Percentiles rank a stretch among this genome's conserved stretches.
Conservation (phyloP, 2,888 invertebrate species). For the Anaspis maculata region DNA sequence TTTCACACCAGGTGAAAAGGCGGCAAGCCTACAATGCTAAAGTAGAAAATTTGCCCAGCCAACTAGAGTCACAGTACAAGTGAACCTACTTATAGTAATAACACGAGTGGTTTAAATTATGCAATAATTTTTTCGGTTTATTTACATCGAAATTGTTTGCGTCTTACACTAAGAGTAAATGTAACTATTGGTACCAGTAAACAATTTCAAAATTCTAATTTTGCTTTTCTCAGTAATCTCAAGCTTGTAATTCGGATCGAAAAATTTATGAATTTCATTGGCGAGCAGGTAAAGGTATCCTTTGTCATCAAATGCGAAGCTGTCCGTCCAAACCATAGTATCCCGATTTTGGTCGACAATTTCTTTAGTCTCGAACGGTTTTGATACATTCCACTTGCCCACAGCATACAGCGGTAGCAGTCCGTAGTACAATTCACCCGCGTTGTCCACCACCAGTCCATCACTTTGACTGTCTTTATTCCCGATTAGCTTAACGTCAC, state of each 20-base stretch:
- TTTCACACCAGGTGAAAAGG: too few species aligned
- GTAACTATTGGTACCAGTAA: background rate
- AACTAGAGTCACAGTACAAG: too few species aligned
- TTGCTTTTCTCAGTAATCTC: background rate
- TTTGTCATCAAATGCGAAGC: conserved; percentile 58
- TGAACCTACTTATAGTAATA: too few species aligned
- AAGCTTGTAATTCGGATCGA: background rate
- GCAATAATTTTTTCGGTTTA: background rate
- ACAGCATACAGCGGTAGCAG: conserved; percentile 59
- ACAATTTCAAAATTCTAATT: background rate
- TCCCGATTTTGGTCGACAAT: conserved; percentile 49
- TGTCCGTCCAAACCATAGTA: conserved; percentile 62
- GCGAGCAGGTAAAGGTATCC: conserved; percentile 25
- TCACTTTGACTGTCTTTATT: conserved; percentile 59
- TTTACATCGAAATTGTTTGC: too few species aligned
- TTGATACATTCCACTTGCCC: conserved; percentile 59
- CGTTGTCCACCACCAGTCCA: conserved; percentile 58
- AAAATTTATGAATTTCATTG: background rate
- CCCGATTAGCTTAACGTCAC: conserved; percentile 25
- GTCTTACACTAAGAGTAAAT: background rate
- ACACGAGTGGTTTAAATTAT: too few species aligned
- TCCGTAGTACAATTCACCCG: conserved; percentile 58
- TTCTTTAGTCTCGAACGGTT: conserved; percentile 44
- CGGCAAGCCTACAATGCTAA: too few species aligned
- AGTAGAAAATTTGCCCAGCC: too few species aligned